phyloP scores from a whole-genome alignment of 92 coral and sea anemone species.

The Porites divaricata region DNA sequence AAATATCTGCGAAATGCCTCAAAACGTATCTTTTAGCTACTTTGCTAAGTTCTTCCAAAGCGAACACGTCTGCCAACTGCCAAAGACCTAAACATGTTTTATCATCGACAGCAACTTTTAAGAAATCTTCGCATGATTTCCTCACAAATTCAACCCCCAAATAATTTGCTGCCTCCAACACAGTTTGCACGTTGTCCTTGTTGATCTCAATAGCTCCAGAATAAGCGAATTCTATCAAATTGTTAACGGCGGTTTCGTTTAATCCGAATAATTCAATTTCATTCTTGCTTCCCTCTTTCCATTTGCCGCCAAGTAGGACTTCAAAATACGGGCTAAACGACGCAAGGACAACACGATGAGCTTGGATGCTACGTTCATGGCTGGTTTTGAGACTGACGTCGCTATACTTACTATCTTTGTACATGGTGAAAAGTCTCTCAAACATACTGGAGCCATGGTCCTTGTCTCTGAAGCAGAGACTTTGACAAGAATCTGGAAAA shows the following conservation, averaged over 20 bases:
- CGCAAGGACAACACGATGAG: conserved; percentile 82
- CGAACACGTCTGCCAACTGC: conserved; percentile 65
- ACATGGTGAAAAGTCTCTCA: not conserved
- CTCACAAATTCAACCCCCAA: conserved; percentile 72
- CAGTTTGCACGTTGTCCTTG: conserved; percentile 69
- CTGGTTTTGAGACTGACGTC: conserved; percentile 72
- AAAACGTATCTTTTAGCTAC: conserved; percentile 36
- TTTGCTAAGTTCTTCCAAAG: conserved; percentile 48
- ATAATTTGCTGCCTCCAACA: conserved; percentile 79
- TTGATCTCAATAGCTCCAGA: conserved; percentile 66
- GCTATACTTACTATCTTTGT: conserved; percentile 63
- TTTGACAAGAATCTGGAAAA: not conserved
- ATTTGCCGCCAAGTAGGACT: conserved; percentile 62
- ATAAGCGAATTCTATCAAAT: conserved; percentile 82
- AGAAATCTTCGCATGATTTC: conserved; percentile 65
- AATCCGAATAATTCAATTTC: conserved; percentile 60
- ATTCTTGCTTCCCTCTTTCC: conserved; percentile 64
- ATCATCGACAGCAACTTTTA: conserved; percentile 49
- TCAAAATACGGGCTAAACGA: conserved; percentile 79
- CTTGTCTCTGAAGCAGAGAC: not conserved
- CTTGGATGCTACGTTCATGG: conserved; percentile 58
- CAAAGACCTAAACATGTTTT: conserved; percentile 60
- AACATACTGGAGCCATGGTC: conserved; percentile 5
- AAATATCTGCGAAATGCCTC: conserved; percentile 55
- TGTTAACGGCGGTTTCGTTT: conserved; percentile 54